Percentiles rank a stretch among this genome's conserved stretches.
Conservation (phyloP, 2,797 vertebrate species). For the Lacerta agilis region DNA sequence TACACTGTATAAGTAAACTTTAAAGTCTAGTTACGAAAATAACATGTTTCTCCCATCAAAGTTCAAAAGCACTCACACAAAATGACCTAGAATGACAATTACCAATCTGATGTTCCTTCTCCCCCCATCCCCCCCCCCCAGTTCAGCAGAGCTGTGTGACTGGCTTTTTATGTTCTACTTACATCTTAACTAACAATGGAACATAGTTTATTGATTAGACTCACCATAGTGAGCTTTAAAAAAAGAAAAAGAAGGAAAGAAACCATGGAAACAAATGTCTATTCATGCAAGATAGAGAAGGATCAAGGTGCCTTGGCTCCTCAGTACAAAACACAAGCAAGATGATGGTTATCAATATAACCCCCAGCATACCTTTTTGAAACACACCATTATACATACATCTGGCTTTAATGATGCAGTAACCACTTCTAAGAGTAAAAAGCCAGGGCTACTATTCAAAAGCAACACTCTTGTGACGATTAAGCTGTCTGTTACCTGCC, state of each 20-base stretch:
- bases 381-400: conserved; percentile 29
- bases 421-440: conserved; percentile 8
- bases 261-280: conserved; percentile 39
- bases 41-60: neutral
- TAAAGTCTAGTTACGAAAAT: neutral
- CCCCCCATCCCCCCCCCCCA: neutral
- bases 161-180: conserved; percentile 13
- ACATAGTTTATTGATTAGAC: conserved; percentile 26
- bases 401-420: conserved; percentile 35
- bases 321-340: conserved; percentile 17
- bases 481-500: conserved; percentile 19
- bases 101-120: neutral
- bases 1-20: neutral
- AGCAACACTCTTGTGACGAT: conserved; percentile 43
- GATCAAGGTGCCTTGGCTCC: conserved; percentile 18
- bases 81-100: neutral
- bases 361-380: conserved; percentile 17
- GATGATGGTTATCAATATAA: conserved; percentile 25
- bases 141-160: neutral
- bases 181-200: conserved; percentile 15
- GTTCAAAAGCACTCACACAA: neutral
- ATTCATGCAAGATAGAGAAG: conserved; percentile 18
- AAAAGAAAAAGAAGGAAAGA: neutral
- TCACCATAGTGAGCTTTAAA: neutral
- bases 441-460: conserved; percentile 24